These are phyloP conservation scores for Indri indri DNA, from an alignment of 2,113 vertebrate genomes.

Conservation along the genomic window DNA sequence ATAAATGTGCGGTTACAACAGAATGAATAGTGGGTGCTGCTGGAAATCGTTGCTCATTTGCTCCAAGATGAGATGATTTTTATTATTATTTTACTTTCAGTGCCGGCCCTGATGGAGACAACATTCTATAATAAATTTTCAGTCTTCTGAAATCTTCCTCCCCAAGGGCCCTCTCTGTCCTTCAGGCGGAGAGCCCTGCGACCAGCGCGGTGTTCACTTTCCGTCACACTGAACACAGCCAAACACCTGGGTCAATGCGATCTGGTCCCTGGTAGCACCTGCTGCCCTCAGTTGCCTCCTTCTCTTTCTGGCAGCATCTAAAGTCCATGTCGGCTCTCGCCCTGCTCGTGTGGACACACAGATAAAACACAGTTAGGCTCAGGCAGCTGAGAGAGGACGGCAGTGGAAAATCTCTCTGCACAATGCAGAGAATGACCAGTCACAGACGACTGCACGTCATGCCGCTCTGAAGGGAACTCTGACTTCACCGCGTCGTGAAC, in stretches of 20 bases:
- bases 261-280: neutral
- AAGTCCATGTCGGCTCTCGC: neutral
- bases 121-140: neutral
- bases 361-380: neutral
- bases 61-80: neutral
- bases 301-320: neutral
- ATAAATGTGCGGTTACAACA: neutral
- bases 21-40: neutral
- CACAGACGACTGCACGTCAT: neutral
- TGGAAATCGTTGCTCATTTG: neutral
- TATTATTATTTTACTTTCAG: neutral
- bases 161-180: neutral
- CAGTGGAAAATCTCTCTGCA: too few species aligned
- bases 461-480: neutral
- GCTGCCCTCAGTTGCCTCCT: neutral
- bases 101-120: neutral
- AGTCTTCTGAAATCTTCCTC: neutral
- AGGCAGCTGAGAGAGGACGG: neutral
- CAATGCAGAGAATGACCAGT: neutral
- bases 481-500: neutral
- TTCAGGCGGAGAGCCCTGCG: neutral
- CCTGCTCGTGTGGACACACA: neutral
- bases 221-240: neutral
- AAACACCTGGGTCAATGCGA: neutral
- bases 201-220: neutral